These are phyloP conservation scores for Dromiciops gliroides DNA, from an alignment of 2,113 vertebrate genomes.

Conservation along the genomic window DNA sequence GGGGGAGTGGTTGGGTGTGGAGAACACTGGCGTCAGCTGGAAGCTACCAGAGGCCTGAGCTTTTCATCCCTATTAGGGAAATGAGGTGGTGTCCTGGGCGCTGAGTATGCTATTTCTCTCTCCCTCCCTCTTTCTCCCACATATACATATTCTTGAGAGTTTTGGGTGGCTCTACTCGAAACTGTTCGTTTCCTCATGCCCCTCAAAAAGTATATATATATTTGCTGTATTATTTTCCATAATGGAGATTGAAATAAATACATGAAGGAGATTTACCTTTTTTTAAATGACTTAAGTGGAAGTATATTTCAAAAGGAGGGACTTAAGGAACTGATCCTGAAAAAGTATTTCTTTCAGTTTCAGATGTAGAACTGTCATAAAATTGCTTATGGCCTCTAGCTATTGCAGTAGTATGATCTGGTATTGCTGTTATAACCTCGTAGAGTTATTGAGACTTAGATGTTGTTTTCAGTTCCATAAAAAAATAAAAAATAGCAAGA, in stretches of 20 bases:
- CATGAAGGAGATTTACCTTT: slow-evolving; percentile 8
- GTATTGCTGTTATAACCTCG: not conserved
- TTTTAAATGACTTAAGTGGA: not conserved
- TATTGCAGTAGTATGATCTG: not conserved
- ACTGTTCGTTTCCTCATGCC: not conserved
- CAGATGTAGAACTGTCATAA: not conserved
- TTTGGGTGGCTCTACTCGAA: slow-evolving; percentile 13
- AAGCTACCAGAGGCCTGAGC: slow-evolving; percentile 77
- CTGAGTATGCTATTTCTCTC: slow-evolving; percentile 42
- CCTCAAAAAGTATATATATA: slow-evolving; percentile 1
- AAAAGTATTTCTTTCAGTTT: slow-evolving; percentile 22
- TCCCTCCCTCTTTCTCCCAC: not conserved
- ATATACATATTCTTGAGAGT: slow-evolving; percentile 10
- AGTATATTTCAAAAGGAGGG: slow-evolving; percentile 35
- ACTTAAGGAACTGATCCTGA: not conserved
- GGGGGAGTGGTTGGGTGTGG: slow-evolving; percentile 79
- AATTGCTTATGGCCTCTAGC: not conserved
- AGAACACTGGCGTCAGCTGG: slow-evolving; percentile 78
- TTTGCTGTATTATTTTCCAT: slow-evolving; percentile 44
- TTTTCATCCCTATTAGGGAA: slow-evolving; percentile 85
- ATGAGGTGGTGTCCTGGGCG: slow-evolving; percentile 61
- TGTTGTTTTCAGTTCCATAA: slow-evolving; percentile 21
- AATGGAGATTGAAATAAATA: slow-evolving; percentile 7
- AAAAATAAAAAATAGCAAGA: not conserved
- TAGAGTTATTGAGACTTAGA: slow-evolving; percentile 42